Conservation (phyloP, 2,113 vertebrate species). For the Ranitomeya imitator region DNA sequence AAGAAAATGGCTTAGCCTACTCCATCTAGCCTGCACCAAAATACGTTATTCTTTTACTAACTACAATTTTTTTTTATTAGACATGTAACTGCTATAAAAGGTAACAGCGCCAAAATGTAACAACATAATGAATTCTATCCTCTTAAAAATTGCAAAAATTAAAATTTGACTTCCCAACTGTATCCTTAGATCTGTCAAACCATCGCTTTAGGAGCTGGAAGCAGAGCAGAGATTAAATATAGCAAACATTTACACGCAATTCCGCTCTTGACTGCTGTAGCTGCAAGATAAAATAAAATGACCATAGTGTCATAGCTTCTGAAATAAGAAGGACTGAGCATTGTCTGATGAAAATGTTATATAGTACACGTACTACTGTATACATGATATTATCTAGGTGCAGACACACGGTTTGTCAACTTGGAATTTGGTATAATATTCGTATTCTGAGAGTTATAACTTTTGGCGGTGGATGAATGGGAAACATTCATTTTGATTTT, state of each 20-base stretch:
- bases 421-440: no score
- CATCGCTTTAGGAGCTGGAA: neutral
- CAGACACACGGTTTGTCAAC: neutral
- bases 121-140: no score
- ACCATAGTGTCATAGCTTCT: neutral
- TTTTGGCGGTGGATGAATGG: no score
- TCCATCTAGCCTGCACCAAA: no score
- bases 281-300: neutral
- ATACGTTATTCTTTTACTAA: no score
- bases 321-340: neutral
- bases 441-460: no score
- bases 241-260: neutral
- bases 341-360: neutral
- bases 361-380: neutral
- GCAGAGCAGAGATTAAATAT: neutral
- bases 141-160: neutral
- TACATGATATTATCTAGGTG: neutral
- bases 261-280: neutral
- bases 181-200: neutral
- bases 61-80: no score
- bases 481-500: no score
- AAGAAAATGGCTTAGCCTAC: no score
- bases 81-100: no score
- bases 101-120: no score
- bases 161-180: neutral